Evolutionary conservation across 2,797 vertebrate species (phyloP), one percentile per base, ranked within the genome.

Genomic region (Aulostomus chinensis): DNA sequence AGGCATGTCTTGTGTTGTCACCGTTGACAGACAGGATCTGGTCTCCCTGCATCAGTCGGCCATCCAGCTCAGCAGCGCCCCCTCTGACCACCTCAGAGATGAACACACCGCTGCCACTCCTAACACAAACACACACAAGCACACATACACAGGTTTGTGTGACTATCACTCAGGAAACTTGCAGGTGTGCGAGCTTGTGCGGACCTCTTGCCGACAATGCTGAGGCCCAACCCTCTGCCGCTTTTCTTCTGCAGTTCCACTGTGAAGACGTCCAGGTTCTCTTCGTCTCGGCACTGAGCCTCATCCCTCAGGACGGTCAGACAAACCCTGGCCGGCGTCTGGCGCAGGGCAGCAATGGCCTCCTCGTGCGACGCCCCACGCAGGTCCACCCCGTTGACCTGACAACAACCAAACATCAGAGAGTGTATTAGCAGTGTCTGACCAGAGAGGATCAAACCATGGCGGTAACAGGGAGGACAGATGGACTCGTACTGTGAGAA

Each of bases 41-140:
- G 71, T 98, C 96, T 30, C 96, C 96, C 74, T 93, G 94, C 93
- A 95, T 98, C 74, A 98, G 85, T 51, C 96, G 91, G 10, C 95
- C 93, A 21, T 98, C 94, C 41, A 95, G 84, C 76, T 97, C 94
- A 21, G 96, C 95, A 0, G 94, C 95, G 46, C 97, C 96, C 5
- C 96, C 95, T 90, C 93, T 93, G 83, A 98, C 95, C 75, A 98
- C 88, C 73, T 98, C 96, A 1, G 97, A 98, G 85, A 99, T 93
- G 73, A 97, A 99, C 56, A 97, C 95, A 29, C 97, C 96, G 0
- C 88, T 94, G 71, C 95, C 96, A 36, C 89, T 96, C 82, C 96
- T 99, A 31, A 48, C 4, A 22, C 12, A 39, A 43, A 59, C 32
- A 58, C 29, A 51, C 45, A 58, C 46, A 66, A 20, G 56, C 52